A percentile compares a stretch with the other conserved stretches of the same genome.
Conservation (phyloP, 2,888 invertebrate species). For the Nomada fucata region DNA sequence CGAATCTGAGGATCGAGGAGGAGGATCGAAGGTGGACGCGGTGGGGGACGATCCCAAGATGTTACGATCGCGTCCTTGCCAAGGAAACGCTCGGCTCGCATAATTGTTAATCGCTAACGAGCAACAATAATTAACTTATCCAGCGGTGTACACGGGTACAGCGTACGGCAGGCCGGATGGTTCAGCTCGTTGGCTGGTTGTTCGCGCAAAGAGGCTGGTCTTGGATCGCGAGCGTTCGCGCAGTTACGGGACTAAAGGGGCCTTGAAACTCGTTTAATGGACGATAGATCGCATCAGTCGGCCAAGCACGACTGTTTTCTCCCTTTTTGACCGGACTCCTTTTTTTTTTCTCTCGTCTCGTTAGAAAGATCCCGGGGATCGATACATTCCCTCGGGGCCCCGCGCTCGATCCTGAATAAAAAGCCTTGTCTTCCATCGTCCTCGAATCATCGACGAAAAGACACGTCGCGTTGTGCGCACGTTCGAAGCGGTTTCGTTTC, state of each 20-base stretch:
- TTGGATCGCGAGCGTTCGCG: conserved; percentile 60
- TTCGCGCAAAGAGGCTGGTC: conserved; percentile 70
- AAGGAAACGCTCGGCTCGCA: conserved; percentile 77
- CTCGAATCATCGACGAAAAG: conserved; percentile 50
- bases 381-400: conserved; percentile 46
- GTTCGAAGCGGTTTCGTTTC: background rate
- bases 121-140: conserved; percentile 81
- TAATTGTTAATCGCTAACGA: conserved; percentile 81
- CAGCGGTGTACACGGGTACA: conserved; percentile 58
- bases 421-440: conserved; percentile 46
- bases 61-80: conserved; percentile 75
- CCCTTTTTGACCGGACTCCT: conserved; percentile 28
- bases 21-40: conserved; percentile 22
- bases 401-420: conserved; percentile 28
- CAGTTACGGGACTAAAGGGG: conserved; percentile 64
- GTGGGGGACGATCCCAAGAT: conserved; percentile 54
- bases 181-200: conserved; percentile 54
- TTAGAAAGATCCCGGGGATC: conserved; percentile 59
- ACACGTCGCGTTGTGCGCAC: background rate
- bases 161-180: background rate
- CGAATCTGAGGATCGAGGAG: conserved; percentile 31
- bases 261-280: conserved; percentile 79
- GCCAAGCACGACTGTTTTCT: conserved; percentile 59
- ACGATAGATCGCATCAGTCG: conserved; percentile 78
- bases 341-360: conserved; percentile 48